phyloP scores from a whole-genome alignment of 2,113 vertebrate species.

The Manacus vitellinus region DNA sequence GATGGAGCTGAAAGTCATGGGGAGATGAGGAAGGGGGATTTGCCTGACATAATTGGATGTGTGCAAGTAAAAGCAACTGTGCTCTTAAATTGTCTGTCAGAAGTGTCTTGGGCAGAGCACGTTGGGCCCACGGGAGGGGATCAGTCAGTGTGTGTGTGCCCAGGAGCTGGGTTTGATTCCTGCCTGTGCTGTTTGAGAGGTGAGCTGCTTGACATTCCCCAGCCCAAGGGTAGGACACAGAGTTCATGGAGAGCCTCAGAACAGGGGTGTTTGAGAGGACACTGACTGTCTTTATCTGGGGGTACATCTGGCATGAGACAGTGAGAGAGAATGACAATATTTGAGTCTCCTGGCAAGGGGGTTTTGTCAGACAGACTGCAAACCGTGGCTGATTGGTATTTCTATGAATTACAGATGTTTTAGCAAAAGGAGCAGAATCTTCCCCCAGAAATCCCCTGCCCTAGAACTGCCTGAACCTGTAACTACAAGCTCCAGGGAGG shows the following conservation, averaged over 20 bases:
- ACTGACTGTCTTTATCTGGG: background rate
- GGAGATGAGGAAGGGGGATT: background rate
- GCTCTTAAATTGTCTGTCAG: background rate
- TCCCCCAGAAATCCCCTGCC: background rate
- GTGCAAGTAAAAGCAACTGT: background rate
- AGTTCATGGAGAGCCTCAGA: background rate
- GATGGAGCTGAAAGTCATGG: background rate
- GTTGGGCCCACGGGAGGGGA: background rate
- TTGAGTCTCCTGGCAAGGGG: background rate
- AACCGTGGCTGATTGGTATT: background rate
- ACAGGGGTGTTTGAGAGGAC: background rate
- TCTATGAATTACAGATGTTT: background rate
- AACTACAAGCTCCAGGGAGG: accelerated
- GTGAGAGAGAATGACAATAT: accelerated
- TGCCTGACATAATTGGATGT: background rate
- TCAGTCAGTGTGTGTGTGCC: background rate
- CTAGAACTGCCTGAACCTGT: too few species aligned
- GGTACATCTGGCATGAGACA: background rate
- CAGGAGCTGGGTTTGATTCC: background rate
- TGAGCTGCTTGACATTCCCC: background rate
- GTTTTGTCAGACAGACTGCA: background rate
- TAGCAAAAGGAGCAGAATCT: background rate
- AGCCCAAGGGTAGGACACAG: background rate
- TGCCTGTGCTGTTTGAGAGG: background rate
- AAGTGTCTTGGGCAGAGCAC: background rate